Evolutionary conservation across 2,888 invertebrate species (phyloP).

Genomic region (Dasysyrphus tricinctus): DNA sequence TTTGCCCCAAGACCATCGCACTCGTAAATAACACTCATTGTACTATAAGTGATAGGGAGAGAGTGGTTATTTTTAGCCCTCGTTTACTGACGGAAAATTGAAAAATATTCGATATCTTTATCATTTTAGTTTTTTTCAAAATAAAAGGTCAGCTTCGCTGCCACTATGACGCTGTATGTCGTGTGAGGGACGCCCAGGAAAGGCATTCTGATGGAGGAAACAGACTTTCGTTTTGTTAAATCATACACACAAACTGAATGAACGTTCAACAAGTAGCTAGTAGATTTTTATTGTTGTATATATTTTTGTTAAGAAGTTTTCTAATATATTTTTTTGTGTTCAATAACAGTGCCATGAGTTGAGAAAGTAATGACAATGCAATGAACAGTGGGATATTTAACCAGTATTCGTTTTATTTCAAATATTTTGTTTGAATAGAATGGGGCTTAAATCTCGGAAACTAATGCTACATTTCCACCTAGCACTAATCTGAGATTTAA

Average conservation of each 20-base stretch:
- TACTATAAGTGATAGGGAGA: conserved; percentile 6
- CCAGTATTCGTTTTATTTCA: too few species aligned
- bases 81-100: conserved; percentile 52
- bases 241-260: conserved; percentile 56
- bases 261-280: conserved; percentile 65
- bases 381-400: too few species aligned
- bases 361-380: too few species aligned
- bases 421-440: too few species aligned
- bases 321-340: background rate
- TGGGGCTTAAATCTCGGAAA: too few species aligned
- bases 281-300: conserved; percentile 41
- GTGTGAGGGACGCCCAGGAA: background rate
- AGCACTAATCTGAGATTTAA: too few species aligned
- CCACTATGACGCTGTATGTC: background rate
- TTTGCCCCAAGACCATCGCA: conserved; percentile 3
- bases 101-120: conserved; percentile 48
- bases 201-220: background rate
- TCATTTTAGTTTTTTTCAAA: conserved; percentile 23
- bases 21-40: conserved; percentile 45
- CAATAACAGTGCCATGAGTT: background rate
- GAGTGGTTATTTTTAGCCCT: conserved; percentile 52
- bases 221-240: conserved; percentile 28
- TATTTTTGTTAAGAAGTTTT: conserved; percentile 32
- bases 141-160: conserved; percentile 51
- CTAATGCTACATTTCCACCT: too few species aligned